Conservation (phyloP, 2,113 vertebrate genomes). For the Rissa tridactyla region DNA sequence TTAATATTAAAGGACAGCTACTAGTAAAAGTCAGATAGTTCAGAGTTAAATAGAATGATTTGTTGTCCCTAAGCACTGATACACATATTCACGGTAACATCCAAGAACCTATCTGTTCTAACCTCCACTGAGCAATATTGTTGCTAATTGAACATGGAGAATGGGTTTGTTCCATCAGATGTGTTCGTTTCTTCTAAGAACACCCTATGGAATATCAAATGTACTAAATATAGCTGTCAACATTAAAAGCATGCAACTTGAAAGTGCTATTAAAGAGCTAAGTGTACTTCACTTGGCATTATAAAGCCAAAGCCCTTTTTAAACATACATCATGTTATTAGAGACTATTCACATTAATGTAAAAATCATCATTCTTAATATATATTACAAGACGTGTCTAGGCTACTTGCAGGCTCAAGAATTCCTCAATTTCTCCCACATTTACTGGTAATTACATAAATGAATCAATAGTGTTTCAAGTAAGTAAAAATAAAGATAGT, state of each 20-base stretch:
- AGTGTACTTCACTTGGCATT: slow-evolving; percentile 61
- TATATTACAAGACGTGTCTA: slow-evolving; percentile 53
- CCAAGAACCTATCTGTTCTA: slow-evolving; percentile 45
- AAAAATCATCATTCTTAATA: slow-evolving; percentile 55
- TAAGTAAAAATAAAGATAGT: not conserved
- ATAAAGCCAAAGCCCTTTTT: slow-evolving; percentile 58
- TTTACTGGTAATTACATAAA: slow-evolving; percentile 48
- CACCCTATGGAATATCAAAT: slow-evolving; percentile 59
- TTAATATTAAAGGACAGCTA: slow-evolving; percentile 38
- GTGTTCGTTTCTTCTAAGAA: slow-evolving; percentile 54
- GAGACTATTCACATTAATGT: slow-evolving; percentile 46
- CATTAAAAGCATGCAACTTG: slow-evolving; percentile 62
- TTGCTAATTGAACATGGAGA: slow-evolving; percentile 60
- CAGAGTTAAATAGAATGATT: slow-evolving; percentile 42
- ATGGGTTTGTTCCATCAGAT: slow-evolving; percentile 57
- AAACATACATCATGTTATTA: slow-evolving; percentile 62
- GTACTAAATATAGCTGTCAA: slow-evolving; percentile 67
- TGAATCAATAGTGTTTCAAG: slow-evolving; percentile 36
- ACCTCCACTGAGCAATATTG: slow-evolving; percentile 4
- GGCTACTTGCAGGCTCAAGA: slow-evolving; percentile 23
- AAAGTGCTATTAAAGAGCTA: slow-evolving; percentile 65
- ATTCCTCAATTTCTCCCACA: slow-evolving; percentile 26
- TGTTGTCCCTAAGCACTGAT: slow-evolving; percentile 23
- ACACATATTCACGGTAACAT: not conserved
- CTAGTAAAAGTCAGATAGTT: slow-evolving; percentile 49